A percentile compares a stretch with the other conserved stretches of the same genome.
Evolutionary conservation across 2,888 invertebrate genomes (phyloP).

Genomic region (Sipha maydis): DNA sequence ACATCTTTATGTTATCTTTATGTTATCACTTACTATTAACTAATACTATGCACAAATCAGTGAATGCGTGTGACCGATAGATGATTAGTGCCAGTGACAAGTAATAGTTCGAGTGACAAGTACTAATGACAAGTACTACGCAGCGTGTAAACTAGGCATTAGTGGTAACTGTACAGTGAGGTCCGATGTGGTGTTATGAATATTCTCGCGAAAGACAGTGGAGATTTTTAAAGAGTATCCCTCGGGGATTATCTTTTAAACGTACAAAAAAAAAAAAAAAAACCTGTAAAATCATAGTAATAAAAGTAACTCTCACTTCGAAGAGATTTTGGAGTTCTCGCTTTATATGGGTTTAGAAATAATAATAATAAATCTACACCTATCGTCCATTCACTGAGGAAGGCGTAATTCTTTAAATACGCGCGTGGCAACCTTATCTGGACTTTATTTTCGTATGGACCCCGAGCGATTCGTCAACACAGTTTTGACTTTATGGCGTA

Average conservation of each 20-base stretch:
- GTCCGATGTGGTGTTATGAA: not conserved
- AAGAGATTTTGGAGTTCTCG: not conserved
- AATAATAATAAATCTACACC: not conserved
- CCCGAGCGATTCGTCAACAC: slow-evolving; percentile 46
- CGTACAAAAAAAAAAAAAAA: not conserved
- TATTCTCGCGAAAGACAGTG: not conserved
- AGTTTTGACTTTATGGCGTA: slow-evolving; percentile 18
- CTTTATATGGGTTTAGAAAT: not conserved
- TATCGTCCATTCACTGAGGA: not conserved
- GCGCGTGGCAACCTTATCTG: not conserved
- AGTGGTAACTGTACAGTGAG: not conserved
- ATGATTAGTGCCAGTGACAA: no score
- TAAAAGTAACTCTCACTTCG: not conserved
- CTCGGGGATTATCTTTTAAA: slow-evolving; percentile 10
- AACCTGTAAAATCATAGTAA: slow-evolving; percentile 24
- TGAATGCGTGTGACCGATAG: no score
- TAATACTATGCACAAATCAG: no score
- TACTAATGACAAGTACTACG: no score
- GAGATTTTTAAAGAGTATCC: not conserved
- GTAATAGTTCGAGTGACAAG: no score
- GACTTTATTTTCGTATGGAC: slow-evolving; percentile 51
- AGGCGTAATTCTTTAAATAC: slow-evolving; percentile 26
- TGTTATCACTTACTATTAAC: no score
- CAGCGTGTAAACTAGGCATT: no score
- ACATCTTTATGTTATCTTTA: no score